Evolutionary conservation across 2,888 invertebrate species (phyloP).

Genomic region (Cerceris rybyensis): DNA sequence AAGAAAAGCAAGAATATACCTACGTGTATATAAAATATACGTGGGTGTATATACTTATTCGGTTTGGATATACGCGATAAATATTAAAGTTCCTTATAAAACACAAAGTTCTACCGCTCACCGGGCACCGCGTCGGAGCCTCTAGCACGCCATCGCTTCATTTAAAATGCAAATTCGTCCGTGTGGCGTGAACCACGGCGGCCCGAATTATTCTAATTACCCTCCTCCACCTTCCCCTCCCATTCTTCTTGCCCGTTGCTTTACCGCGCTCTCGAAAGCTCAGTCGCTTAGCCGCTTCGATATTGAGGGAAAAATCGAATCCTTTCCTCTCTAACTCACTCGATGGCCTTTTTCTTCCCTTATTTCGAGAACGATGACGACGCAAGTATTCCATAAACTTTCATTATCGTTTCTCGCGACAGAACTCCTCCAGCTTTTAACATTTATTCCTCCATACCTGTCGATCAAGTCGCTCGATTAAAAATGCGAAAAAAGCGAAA

Average conservation of each 20-base stretch:
- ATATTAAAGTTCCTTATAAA: conserved; percentile 79
- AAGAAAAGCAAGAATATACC: conserved; percentile 30
- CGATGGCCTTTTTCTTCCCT: too few species aligned
- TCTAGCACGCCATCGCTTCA: conserved; percentile 81
- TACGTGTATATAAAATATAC: conserved; percentile 29
- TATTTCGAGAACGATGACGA: too few species aligned
- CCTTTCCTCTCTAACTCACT: too few species aligned
- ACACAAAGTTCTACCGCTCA: conserved; percentile 74
- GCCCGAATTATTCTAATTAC: conserved; percentile 82
- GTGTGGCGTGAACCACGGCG: conserved; percentile 78
- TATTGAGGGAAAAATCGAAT: conserved; percentile 53
- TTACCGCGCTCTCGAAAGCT: conserved; percentile 69
- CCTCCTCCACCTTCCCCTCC: conserved; percentile 56
- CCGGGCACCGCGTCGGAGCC: conserved; percentile 55
- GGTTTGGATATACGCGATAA: conserved; percentile 73
- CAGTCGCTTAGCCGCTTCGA: conserved; percentile 66
- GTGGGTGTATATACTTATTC: conserved; percentile 55
- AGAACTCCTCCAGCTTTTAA: too few species aligned
- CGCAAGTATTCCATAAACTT: too few species aligned
- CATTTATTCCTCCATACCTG: too few species aligned
- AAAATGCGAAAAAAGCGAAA: too few species aligned
- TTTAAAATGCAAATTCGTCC: conserved; percentile 81
- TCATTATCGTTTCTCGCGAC: too few species aligned
- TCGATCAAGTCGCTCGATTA: too few species aligned
- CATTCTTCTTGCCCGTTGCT: conserved; percentile 47